Evolutionary conservation across 2,888 invertebrate genomes (phyloP), one percentile per base, ranked within the genome.

Genomic region (Drosophila neotestacea): DNA sequence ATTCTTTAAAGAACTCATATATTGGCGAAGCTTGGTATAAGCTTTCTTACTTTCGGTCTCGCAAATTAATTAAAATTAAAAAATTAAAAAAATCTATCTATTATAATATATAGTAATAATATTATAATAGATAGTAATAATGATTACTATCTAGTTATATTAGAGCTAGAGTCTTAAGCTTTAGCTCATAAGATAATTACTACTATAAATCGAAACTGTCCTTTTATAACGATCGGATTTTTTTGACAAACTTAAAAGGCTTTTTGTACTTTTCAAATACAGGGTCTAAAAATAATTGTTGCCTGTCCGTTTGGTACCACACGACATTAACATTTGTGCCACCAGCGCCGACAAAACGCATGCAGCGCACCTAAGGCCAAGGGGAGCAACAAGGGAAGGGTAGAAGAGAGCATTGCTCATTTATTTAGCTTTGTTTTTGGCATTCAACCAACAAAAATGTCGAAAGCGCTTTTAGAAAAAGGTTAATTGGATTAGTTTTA

Each of bases 311-410:
- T 74, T 68, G 28, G 62, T 66, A 73, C 77, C 77, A 75, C 71
- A 73, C 75, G 80, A 80, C 77, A 83, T 77, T 81, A 80, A 78
- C 77, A 80, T 77, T 83, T 83, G 73, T 75, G 83, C 84, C 81
- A 83, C 78, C 71, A 81, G 77, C 75, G 61, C 68, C 68, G 65
- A 70, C 67, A 56, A 69, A 73, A 64, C 69, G 69, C 64, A 69
- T 59, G 68, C 68, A 44, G 60, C 41, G 63, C 28, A 39, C 27
- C 65, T 13, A 47, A 47, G 9, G 28, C 34, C 34, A 52, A 9
- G 27, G 22, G 39, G 32, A 1, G 42, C 7, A 38, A 11, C 41
- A 38, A 13, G 42, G 30, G 54, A 11, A 6, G 11, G 58, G 56
- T 32, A 7, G 54, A n/a, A 55, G 39, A 13, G 4, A 36, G 62